phyloP scores from a whole-genome alignment of 2,888 invertebrate genomes.

The Meteorus cinctellus region DNA sequence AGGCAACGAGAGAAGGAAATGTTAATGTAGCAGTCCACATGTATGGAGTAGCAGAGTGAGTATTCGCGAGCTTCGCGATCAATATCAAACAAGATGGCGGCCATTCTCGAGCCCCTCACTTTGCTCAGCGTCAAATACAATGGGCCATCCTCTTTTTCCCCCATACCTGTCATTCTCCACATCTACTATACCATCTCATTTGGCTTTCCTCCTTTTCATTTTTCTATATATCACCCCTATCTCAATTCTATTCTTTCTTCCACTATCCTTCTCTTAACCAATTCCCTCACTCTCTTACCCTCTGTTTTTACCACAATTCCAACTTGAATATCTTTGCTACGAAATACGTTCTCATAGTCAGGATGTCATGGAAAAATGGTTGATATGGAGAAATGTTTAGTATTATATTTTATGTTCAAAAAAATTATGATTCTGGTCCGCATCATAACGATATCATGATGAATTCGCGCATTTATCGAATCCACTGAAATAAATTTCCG shows the following conservation, averaged over 20 bases:
- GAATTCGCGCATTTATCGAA: no score
- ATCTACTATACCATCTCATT: constrained; percentile 41
- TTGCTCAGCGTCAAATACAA: constrained; percentile 70
- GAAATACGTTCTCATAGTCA: no score
- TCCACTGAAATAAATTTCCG: no score
- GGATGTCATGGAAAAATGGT: no score
- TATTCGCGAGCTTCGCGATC: constrained; percentile 72
- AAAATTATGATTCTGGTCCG: no score
- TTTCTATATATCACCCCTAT: constrained; percentile 17
- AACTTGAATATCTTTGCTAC: no score
- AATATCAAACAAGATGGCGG: constrained; percentile 73
- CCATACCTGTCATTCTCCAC: constrained; percentile 40
- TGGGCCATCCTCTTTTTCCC: constrained; percentile 60
- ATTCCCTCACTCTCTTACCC: no score
- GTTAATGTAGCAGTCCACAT: constrained; percentile 44
- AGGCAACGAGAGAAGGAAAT: constrained; percentile 54
- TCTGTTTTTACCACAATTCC: no score
- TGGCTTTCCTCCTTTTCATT: constrained; percentile 41
- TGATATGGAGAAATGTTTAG: no score
- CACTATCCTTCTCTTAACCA: no score
- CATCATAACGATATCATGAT: no score
- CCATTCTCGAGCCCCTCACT: constrained; percentile 69
- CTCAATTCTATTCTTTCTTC: neutral
- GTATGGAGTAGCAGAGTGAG: constrained; percentile 57
- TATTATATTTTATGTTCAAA: no score